These are phyloP conservation scores for Mesaphorura yosii DNA, from an alignment of 1,140 invertebrate genomes.

Conservation along the genomic window DNA sequence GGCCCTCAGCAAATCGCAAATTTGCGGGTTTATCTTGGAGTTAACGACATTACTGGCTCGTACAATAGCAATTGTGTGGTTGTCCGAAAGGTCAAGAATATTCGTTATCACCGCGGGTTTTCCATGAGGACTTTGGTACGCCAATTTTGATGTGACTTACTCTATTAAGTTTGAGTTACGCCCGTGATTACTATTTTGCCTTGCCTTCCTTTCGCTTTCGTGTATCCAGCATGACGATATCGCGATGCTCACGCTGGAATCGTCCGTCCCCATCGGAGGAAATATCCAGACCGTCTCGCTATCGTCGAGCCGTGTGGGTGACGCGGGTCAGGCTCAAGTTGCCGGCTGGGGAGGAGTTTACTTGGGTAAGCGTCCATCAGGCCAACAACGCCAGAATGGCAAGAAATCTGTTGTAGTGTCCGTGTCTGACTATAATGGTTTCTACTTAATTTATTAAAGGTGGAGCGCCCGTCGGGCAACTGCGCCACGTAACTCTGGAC, in stretches of 20 bases:
- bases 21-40: conserved; percentile 10
- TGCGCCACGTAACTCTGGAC: conserved; percentile 71
- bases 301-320: conserved; percentile 42
- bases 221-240: conserved; percentile 63
- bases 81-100: conserved; percentile 1
- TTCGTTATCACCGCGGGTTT: conserved; percentile 21
- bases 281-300: conserved; percentile 66
- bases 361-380: too few species aligned
- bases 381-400: not conserved
- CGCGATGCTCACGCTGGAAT: conserved; percentile 67
- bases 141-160: not conserved
- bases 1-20: not conserved
- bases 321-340: not conserved
- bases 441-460: too few species aligned
- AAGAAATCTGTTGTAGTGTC: not conserved
- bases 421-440: too few species aligned
- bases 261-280: conserved; percentile 58
- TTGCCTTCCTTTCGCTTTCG: not conserved
- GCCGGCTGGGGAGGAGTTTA: conserved; percentile 18
- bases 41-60: conserved; percentile 1
- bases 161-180: not conserved
- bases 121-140: conserved; percentile 20
- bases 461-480: conserved; percentile 18
- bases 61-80: not conserved
- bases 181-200: too few species aligned